Conservation (phyloP, 2,888 invertebrate species). For the Suillia variegata region DNA sequence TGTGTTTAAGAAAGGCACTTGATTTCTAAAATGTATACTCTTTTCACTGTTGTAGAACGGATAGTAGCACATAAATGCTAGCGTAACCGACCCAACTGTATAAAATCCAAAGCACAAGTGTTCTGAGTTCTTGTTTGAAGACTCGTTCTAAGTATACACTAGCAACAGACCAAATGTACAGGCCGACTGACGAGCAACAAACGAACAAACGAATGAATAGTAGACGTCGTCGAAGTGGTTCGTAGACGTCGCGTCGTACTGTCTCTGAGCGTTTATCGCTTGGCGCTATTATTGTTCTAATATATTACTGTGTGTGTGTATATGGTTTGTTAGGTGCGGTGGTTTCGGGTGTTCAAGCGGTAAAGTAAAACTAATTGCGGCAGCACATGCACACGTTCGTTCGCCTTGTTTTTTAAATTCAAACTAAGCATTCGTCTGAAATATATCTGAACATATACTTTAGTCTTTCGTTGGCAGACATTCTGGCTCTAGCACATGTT, state of each 20-base stretch:
- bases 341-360: conserved; percentile 14
- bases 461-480: conserved; percentile 51
- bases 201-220: not conserved
- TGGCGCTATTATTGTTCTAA: not conserved
- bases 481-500: conserved; percentile 52
- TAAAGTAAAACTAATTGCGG: conserved; percentile 20
- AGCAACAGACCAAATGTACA: conserved; percentile 20
- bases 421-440: conserved; percentile 33
- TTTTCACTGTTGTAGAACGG: no score
- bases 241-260: no score
- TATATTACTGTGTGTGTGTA: not conserved
- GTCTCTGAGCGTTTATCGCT: conserved; percentile 1
- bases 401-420: conserved; percentile 39
- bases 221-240: not conserved
- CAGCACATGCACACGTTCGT: conserved; percentile 32
- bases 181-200: no score
- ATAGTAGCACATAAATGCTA: no score
- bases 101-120: conserved; percentile 59
- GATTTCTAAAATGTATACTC: conserved; percentile 11
- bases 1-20: conserved; percentile 11
- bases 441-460: conserved; percentile 32
- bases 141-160: conserved; percentile 48
- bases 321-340: not conserved
- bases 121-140: conserved; percentile 56
- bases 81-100: conserved; percentile 49